Percentiles rank a stretch among this genome's conserved stretches.
Conservation (phyloP, 64 coral and sea anemone genomes). For the Actinia equina region DNA sequence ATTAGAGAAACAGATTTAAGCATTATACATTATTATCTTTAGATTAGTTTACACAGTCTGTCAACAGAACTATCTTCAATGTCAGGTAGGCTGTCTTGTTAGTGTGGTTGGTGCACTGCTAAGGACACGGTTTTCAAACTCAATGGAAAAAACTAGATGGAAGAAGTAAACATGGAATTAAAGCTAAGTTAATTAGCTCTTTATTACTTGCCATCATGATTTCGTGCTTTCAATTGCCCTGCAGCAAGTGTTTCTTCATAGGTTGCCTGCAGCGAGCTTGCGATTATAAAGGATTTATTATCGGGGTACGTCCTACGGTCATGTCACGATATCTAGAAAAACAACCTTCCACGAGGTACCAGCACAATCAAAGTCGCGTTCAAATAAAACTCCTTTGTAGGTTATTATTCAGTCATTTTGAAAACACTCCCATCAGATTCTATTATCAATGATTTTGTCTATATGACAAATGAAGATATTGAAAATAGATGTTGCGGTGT, state of each 20-base stretch:
- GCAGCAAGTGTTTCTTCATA: not conserved
- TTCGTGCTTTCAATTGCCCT: not conserved
- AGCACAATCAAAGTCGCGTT: not conserved
- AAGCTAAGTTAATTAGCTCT: too few relatives aligned
- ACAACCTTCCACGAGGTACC: not conserved
- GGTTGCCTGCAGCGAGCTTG: not conserved
- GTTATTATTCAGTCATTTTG: not conserved
- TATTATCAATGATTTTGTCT: too few relatives aligned
- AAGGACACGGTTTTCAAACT: too few relatives aligned
- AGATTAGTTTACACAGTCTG: not conserved
- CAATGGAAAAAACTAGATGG: too few relatives aligned
- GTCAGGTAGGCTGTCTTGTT: not conserved
- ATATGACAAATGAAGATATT: not conserved
- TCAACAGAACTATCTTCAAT: not conserved
- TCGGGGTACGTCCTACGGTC: not conserved
- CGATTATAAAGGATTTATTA: not conserved
- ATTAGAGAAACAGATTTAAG: not conserved
- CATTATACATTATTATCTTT: not conserved
- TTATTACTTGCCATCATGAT: too few relatives aligned
- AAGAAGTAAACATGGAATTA: too few relatives aligned
- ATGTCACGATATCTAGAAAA: slow-evolving; percentile 1
- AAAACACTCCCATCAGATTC: not conserved
- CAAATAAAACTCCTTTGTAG: not conserved
- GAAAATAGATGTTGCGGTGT: not conserved
- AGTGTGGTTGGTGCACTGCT: too few relatives aligned